Evolutionary conservation across 2,888 invertebrate species (phyloP).

Genomic region (Itoplectis maculator): DNA sequence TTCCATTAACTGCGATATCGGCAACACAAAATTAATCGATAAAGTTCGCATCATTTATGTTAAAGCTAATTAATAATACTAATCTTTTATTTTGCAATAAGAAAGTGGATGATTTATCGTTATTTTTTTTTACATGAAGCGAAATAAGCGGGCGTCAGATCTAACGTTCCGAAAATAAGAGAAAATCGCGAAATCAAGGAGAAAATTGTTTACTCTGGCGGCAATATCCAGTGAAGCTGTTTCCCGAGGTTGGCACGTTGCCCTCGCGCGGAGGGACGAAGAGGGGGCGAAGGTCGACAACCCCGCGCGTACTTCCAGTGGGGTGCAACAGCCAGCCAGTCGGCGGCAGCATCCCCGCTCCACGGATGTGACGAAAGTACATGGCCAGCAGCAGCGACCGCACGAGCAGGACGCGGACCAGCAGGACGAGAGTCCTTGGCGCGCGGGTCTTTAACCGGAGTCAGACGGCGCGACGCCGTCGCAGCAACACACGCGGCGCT

Average conservation of each 20-base stretch:
- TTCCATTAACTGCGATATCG: not conserved
- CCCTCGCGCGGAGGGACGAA: not conserved
- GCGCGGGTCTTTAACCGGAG: slow-evolving; percentile 53
- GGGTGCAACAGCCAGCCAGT: slow-evolving; percentile 24
- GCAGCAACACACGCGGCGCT: no score
- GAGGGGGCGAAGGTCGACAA: slow-evolving; percentile 27
- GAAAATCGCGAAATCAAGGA: not conserved
- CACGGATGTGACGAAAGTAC: slow-evolving; percentile 12
- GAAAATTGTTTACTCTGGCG: not conserved
- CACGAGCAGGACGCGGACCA: slow-evolving; percentile 31
- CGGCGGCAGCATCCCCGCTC: slow-evolving; percentile 21
- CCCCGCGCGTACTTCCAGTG: not conserved
- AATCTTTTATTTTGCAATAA: no score
- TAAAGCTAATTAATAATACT: no score
- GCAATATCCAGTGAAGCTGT: not conserved
- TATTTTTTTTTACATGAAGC: no score
- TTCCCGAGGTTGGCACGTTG: slow-evolving; percentile 19
- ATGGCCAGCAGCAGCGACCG: not conserved
- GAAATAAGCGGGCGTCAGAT: no score
- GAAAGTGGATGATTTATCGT: no score
- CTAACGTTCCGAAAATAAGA: not conserved
- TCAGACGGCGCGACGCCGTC: slow-evolving; percentile 57
- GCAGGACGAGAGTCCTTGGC: slow-evolving; percentile 50
- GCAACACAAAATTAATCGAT: not conserved
- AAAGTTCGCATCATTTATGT: not conserved